A percentile compares a stretch with the other conserved stretches of the same genome.
These are phyloP conservation scores for Salmo trutta DNA, from an alignment of 2,797 vertebrate species.

Conservation along the genomic window DNA sequence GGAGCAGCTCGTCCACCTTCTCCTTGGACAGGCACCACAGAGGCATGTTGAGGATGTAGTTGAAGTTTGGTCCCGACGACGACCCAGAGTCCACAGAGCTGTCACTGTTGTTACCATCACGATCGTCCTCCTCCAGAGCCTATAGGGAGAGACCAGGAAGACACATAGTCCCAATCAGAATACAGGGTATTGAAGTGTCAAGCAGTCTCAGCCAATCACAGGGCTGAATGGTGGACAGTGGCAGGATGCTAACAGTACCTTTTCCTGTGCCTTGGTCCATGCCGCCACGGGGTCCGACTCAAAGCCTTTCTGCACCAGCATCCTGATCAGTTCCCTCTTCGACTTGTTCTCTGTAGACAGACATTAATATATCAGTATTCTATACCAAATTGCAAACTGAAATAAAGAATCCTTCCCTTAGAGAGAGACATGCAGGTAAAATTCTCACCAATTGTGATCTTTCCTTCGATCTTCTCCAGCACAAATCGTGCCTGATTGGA, in stretches of 20 bases:
- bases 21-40: constrained; percentile 97
- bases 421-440: not conserved
- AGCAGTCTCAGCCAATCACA: not conserved
- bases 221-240: not conserved
- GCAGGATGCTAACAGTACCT: constrained; percentile 58
- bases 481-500: constrained; percentile 98
- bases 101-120: constrained; percentile 85
- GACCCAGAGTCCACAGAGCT: constrained; percentile 86
- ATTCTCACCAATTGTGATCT: constrained; percentile 87
- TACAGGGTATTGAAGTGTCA: no score
- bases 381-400: no score
- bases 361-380: not conserved
- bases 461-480: constrained; percentile 97
- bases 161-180: constrained; percentile 5
- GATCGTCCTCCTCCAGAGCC: constrained; percentile 84
- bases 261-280: constrained; percentile 90
- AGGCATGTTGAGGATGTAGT: constrained; percentile 99
- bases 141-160: constrained; percentile 24
- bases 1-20: constrained; percentile 95
- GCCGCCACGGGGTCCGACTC: constrained; percentile 95
- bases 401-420: no score
- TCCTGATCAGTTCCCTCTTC: constrained; percentile 92
- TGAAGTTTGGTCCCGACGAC: constrained; percentile 92
- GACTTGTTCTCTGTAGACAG: constrained; percentile 90
- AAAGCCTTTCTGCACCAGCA: constrained; percentile 94